Evolutionary conservation across 2,113 vertebrate species (phyloP), one percentile per base, ranked within the genome.

Genomic region (Bambusicola thoracicus): DNA sequence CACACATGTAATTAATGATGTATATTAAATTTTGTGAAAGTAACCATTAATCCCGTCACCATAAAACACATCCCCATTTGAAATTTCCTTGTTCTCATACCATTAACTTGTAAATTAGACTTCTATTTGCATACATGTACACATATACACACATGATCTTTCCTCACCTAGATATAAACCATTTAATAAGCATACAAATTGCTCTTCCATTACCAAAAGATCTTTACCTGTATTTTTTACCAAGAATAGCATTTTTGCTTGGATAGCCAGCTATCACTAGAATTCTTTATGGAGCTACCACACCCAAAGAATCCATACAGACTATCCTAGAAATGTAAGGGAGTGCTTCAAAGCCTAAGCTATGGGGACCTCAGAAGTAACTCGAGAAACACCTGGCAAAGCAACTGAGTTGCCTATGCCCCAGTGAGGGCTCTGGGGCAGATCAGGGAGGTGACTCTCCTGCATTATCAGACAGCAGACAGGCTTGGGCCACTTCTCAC

Each of bases 81-180:
- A 77, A 76, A 89, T 74, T 4, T 80, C n/a, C 43, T 91, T 10
- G 0, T 77, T 91, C 36, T 81, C 7, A 3, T 38, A 61, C 62
- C 59, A 78, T 36, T 74, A 82, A 73, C 56, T 74, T 80, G 55
- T 63, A 80, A 91, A 90, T 87, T 65, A 83, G 55, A 78, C 34
- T 93, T 75, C 76, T 77, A 55, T 93, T 85, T 94, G 59, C 85
- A 66, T 25, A n/a, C 49, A 92, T 27, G 63, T 44, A 84, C 32
- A 81, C 21, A 68, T 22, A 73, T 4, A 67, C 22, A 89, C 49
- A 83, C 1, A 3, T 27, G 51, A 87, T 68, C 41, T 40, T 40
- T 76, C 49, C 58, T 81, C 5, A 6, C 56, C 40, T 58, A 69
- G 7, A 19, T 5, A 77, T 10, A 27, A 4, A 25, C 20, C 8